Percentiles rank a stretch among this genome's conserved stretches.
Evolutionary conservation across 2,797 vertebrate species (phyloP).

Genomic region (Phylloscopus collybita): DNA sequence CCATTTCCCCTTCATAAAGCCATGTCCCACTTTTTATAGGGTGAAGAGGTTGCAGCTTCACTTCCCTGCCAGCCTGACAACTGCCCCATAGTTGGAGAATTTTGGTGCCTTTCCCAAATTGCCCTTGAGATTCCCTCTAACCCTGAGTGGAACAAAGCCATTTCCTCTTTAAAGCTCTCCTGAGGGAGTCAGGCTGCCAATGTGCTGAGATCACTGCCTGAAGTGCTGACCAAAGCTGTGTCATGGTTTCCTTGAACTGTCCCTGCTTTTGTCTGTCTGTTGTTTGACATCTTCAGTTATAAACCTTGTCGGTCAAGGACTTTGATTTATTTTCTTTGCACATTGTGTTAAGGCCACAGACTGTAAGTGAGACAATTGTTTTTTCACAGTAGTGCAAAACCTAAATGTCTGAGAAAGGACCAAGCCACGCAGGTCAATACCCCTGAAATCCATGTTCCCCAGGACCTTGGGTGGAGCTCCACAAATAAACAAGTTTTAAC

Average conservation of each 20-base stretch:
- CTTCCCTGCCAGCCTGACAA: background rate
- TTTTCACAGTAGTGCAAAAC: background rate
- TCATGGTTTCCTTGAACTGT: slow-evolving; percentile 56
- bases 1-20: background rate
- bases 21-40: background rate
- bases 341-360: slow-evolving; percentile 6
- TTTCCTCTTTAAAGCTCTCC: background rate
- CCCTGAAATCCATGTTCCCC: background rate
- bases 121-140: background rate
- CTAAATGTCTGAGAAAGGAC: background rate
- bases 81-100: accelerated
- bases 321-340: slow-evolving; percentile 34
- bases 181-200: background rate
- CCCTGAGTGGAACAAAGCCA: background rate
- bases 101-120: background rate
- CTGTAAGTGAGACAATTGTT: background rate
- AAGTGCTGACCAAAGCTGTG: slow-evolving; percentile 57
- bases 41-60: background rate
- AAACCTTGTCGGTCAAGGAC: slow-evolving; percentile 14
- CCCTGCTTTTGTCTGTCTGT: slow-evolving; percentile 9
- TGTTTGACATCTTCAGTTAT: background rate
- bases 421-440: background rate
- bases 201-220: background rate
- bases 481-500: background rate
- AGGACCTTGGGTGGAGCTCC: background rate